Evolutionary conservation across 2,113 vertebrate species (phyloP).

Genomic region (Caloenas nicobarica): DNA sequence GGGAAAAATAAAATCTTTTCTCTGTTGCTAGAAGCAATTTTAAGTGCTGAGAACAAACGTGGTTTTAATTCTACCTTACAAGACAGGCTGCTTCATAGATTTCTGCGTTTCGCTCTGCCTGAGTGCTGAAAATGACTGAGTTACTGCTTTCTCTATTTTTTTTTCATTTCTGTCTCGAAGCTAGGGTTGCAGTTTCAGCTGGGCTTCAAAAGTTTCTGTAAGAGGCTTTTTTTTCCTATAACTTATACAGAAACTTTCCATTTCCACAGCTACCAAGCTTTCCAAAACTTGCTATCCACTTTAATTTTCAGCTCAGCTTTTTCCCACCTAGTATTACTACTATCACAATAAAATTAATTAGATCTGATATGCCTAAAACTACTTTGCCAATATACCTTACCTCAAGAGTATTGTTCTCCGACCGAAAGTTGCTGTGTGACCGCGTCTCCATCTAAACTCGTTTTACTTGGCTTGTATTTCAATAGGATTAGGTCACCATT

Average conservation of each 20-base stretch:
- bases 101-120: neutral
- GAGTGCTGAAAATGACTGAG: neutral
- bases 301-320: constrained; percentile 5
- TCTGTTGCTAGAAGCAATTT: neutral
- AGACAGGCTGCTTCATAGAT: neutral
- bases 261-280: neutral
- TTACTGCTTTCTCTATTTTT: no score
- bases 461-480: constrained; percentile 48
- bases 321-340: neutral
- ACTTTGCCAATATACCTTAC: neutral
- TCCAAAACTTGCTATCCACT: neutral
- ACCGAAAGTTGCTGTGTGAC: constrained; percentile 6
- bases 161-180: neutral
- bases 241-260: neutral
- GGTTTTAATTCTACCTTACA: neutral
- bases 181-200: neutral
- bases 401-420: neutral
- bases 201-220: neutral
- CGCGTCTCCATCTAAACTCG: neutral
- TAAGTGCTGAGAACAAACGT: neutral
- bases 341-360: neutral
- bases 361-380: neutral
- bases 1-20: neutral
- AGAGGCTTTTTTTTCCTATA: neutral
- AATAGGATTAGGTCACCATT: constrained; percentile 46